Evolutionary conservation across 2,113 vertebrate species (phyloP).

Genomic region (Datnioides undecimradiatus): DNA sequence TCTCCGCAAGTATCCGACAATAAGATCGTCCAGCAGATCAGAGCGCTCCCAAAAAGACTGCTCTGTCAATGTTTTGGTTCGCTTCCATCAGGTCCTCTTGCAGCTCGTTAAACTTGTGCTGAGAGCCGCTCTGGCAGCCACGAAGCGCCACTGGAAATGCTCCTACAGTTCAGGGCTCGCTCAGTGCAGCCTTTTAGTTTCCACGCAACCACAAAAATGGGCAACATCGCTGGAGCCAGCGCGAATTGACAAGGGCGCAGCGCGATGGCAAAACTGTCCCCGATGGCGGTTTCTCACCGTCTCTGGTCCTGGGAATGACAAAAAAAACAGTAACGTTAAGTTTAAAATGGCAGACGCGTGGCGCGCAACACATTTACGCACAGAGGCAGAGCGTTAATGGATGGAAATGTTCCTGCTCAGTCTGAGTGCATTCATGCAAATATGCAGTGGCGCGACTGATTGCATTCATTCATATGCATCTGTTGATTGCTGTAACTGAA

Average conservation of each 20-base stretch:
- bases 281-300: conserved; percentile 19
- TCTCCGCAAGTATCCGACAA: not conserved
- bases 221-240: conserved; percentile 48
- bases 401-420: not conserved
- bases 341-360: conserved; percentile 19
- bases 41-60: not conserved
- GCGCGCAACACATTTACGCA: conserved; percentile 55
- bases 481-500: conserved; percentile 37
- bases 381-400: not conserved
- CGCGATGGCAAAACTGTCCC: conserved; percentile 10
- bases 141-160: conserved; percentile 62
- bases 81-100: conserved; percentile 36
- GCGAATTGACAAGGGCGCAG: conserved; percentile 19
- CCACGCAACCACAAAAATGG: conserved; percentile 77
- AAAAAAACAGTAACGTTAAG: not conserved
- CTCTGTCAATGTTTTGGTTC: not conserved
- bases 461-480: conserved; percentile 20
- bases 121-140: conserved; percentile 35
- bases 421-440: not conserved
- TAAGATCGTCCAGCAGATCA: conserved; percentile 1
- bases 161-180: conserved; percentile 34
- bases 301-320: conserved; percentile 8
- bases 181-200: conserved; percentile 68
- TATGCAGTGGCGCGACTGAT: not conserved
- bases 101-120: conserved; percentile 54